Evolutionary conservation across 1,140 invertebrate species (phyloP), one percentile per base, ranked within the genome.

Genomic region (Schlechtendalia chinensis): DNA sequence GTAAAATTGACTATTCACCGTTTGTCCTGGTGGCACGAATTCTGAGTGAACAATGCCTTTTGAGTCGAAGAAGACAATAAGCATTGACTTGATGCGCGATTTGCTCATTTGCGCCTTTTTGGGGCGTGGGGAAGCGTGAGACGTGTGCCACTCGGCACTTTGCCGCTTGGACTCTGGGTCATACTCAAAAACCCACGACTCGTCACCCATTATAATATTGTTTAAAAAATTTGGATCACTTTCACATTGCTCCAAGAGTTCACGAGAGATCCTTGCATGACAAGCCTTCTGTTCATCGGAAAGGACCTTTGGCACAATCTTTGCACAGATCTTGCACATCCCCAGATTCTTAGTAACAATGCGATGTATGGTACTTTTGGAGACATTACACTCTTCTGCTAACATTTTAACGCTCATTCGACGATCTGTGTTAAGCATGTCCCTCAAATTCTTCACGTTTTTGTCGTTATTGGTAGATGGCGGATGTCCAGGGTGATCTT

Each of bases 51-150:
- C 83, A 11, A 85, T 74, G 0, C 83, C 83, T 39, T 71, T 79
- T 16, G 11, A 56, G 74, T 85, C 82, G 10, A 79, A 86, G 86
- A 85, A 85, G 82, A 77, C 61, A 82, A 84, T 83, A 58, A 85
- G 81, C 83, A 85, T 84, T 5, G 56, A 3, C 32, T 80, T 80
- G 50, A 63, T 45, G 54, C 56, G 54, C 3, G 75, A 80, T 39
- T 65, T 61, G 29, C 50, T 58, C 59, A 63, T 61, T 5, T 32
- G 50, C 2, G 29, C 56, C 45, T 63, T 80, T n/a, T 59, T 80
- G 1, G 54, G 82, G 39, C 50, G 24, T 24, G 81, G 81, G 1
- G 69, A 69, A 3, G 45, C n/a, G n/a, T n/a, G n/a, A 16, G 32
- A 14, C 19, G 22, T 27, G 17, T 53, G 11, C 50, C 72, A 75